These are phyloP conservation scores for Bolborhynchus lineola DNA, from an alignment of 2,113 vertebrate species.

Conservation along the genomic window DNA sequence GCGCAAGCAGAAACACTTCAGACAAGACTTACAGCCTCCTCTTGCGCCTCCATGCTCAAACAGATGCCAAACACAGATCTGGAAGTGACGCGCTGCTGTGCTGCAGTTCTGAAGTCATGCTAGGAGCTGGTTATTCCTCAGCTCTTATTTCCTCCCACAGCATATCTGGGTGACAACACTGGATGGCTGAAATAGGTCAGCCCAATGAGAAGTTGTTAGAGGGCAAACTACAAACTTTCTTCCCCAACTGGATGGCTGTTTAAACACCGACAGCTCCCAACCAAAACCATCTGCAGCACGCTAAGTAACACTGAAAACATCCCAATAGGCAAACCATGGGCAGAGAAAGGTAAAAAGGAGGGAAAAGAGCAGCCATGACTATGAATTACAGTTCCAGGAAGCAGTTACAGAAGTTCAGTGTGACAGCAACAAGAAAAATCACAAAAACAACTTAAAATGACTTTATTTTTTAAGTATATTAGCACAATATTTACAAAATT, in stretches of 20 bases:
- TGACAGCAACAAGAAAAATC: constrained; percentile 11
- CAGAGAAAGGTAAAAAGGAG: neutral
- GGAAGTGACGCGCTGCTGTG: neutral
- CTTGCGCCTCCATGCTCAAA: neutral
- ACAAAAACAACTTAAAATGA: constrained; percentile 70
- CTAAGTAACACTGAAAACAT: neutral
- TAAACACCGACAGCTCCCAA: neutral
- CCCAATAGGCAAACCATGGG: neutral
- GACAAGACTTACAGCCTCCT: neutral
- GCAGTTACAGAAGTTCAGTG: neutral
- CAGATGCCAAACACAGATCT: fast-evolving
- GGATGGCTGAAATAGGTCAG: neutral
- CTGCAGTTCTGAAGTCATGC: neutral
- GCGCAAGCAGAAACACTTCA: neutral
- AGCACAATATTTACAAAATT: constrained; percentile 80
- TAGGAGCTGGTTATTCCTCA: neutral
- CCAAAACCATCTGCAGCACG: neutral
- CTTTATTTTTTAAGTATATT: constrained; percentile 79
- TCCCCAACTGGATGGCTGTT: neutral
- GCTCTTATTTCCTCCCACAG: neutral
- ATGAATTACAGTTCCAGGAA: neutral
- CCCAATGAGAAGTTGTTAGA: fast-evolving
- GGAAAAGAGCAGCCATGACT: neutral
- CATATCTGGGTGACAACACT: fast-evolving
- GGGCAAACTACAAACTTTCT: neutral